Conservation (phyloP, 1,140 invertebrate genomes). For the Kradibia gibbosae region DNA sequence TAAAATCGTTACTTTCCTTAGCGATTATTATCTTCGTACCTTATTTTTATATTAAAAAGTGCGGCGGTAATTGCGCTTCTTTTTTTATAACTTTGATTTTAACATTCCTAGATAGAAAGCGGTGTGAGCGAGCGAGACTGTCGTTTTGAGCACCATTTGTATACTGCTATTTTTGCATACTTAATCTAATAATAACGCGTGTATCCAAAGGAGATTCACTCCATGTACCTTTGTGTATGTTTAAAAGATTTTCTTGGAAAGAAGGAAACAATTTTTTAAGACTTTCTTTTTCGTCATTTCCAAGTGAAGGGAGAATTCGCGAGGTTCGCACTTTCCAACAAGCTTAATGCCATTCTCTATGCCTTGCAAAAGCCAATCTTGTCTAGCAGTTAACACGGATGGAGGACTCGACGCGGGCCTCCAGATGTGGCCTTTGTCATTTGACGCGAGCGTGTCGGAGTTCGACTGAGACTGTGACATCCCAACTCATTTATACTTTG, state of each 20-base stretch:
- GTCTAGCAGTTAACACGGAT: too few relatives aligned
- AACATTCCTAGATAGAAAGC: slow-evolving; percentile 47
- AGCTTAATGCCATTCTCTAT: too few relatives aligned
- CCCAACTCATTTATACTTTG: too few relatives aligned
- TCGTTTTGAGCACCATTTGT: slow-evolving; percentile 22
- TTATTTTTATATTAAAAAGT: slow-evolving; percentile 38
- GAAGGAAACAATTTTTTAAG: slow-evolving; percentile 29
- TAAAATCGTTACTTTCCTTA: slow-evolving; percentile 26
- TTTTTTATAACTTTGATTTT: slow-evolving; percentile 42
- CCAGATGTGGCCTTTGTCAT: too few relatives aligned
- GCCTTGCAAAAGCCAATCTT: too few relatives aligned
- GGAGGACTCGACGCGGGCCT: too few relatives aligned
- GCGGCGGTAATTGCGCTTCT: slow-evolving; percentile 19
- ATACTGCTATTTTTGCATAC: slow-evolving; percentile 35
- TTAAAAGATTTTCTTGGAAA: slow-evolving; percentile 37
- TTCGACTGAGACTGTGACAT: too few relatives aligned
- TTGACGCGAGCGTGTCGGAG: too few relatives aligned
- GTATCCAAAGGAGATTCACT: slow-evolving; percentile 38
- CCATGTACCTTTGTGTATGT: slow-evolving; percentile 35
- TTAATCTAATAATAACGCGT: slow-evolving; percentile 35
- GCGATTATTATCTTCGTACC: slow-evolving; percentile 12
- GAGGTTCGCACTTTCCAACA: too few relatives aligned
- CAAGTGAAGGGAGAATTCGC: background rate
- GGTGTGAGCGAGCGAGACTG: slow-evolving; percentile 14
- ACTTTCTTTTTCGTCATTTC: slow-evolving; percentile 18